Evolutionary conservation across 2,797 vertebrate genomes (phyloP).

Genomic region (Sebastes minor): DNA sequence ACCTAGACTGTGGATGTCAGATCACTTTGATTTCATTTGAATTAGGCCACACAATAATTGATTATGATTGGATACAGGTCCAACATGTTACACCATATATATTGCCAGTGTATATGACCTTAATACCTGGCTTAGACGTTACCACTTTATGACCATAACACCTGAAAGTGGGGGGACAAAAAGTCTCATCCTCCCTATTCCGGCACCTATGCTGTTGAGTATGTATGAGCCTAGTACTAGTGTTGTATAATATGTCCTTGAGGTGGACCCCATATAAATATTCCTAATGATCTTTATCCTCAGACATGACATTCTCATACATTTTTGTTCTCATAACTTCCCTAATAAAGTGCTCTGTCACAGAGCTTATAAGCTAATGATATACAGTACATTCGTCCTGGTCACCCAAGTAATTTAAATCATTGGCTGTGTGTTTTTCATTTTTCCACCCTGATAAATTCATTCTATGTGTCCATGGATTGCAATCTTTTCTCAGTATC

Average conservation of each 20-base stretch:
- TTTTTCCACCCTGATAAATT: slow-evolving; percentile 3
- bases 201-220: neutral
- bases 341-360: slow-evolving; percentile 8
- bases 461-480: neutral
- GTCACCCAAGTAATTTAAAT: neutral
- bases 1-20: no score
- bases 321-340: slow-evolving; percentile 11
- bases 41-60: no score
- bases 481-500: slow-evolving; percentile 17
- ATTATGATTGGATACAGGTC: no score
- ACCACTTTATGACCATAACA: no score
- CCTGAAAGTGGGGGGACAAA: no score
- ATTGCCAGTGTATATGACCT: no score
- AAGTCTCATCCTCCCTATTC: no score
- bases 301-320: slow-evolving; percentile 4
- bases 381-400: slow-evolving; percentile 2
- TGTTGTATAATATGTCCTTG: neutral
- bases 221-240: neutral
- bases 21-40: no score
- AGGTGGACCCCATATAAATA: neutral
- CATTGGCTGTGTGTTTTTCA: neutral
- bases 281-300: slow-evolving; percentile 8
- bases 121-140: no score
- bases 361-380: slow-evolving; percentile 33
- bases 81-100: no score